Evolutionary conservation across 2,113 vertebrate species (phyloP).

Genomic region (Neolamprologus sp.): DNA sequence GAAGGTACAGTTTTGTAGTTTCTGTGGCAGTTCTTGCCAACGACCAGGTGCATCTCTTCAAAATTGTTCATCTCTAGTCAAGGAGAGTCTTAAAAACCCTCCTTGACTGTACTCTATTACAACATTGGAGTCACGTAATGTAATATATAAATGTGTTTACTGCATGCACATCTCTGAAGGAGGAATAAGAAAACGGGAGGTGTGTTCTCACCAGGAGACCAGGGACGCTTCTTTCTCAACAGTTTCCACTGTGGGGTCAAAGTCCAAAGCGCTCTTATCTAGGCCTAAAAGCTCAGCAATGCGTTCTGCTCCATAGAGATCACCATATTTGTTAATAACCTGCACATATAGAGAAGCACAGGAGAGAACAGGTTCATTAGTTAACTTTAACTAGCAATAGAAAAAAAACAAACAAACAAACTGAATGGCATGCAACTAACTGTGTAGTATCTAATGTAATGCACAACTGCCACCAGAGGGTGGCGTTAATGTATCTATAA

Average conservation of each 20-base stretch:
- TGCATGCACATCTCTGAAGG: neutral
- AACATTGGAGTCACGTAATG: neutral
- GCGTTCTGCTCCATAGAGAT: conserved; percentile 91
- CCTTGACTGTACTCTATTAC: neutral
- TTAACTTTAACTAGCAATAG: neutral
- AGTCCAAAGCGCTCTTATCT: conserved; percentile 94
- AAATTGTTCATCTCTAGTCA: neutral
- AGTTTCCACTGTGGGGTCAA: conserved; percentile 87
- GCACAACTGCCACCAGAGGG: neutral
- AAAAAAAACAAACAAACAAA: neutral
- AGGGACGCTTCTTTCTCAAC: conserved; percentile 86
- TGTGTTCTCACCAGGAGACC: conserved; percentile 82
- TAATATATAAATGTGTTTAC: neutral
- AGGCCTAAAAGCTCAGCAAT: conserved; percentile 94
- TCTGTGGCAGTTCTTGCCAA: neutral
- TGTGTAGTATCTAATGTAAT: neutral
- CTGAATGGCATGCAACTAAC: neutral
- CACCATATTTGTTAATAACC: conserved; percentile 98
- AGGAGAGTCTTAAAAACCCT: neutral
- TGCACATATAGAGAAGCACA: conserved; percentile 33
- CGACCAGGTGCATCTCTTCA: neutral
- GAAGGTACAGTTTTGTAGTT: neutral
- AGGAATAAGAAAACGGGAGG: neutral
- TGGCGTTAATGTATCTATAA: neutral
- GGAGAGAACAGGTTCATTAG: neutral